Base-by-base conservation (phyloP, 2,888 invertebrate species). In the Allacma fusca region DNA sequence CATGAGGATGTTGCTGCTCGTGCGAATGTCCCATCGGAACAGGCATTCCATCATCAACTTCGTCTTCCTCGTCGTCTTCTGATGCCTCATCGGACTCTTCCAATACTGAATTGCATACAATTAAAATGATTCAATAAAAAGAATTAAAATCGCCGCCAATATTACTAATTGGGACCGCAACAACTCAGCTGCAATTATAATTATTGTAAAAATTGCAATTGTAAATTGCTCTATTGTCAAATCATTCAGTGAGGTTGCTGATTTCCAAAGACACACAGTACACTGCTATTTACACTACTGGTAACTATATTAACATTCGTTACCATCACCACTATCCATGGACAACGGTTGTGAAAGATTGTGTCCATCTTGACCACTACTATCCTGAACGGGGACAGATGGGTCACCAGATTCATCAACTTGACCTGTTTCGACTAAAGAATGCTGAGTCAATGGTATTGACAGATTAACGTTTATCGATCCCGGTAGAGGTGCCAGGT, bases 41-140 rank as follows among this genome's bases (percentile, higher is more conserved):
- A 24, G 34, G 40, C 28, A 77, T 59, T 0, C 78, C 81, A 0
- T 80, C 79, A 16, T 79, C 77, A 0, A 71, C 81, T 26, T 76
- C 80, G n/a, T 77, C 76, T 24, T 78, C 77, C 0, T 81, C 81
- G 9, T 79, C 78, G 13, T 78, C 79, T 7, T 80, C 80, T 2
- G 73, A 57, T 1, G 50, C 78, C 19, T 78, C 76, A 13, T 74
- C 76, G 12, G 72, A 64, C 24, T 75, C 76, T 2, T 79, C 79
- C n/a, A 77, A 43, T n/a, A 74, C 79, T 79, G 50, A 12, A 16
- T 50, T 50, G 16, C 64, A 59, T 26, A 16, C n/a, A 28, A 34
- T 34, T 34, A n/a, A n/a, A n/a, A n/a, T n/a, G n/a, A n/a, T n/a
- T n/a, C n/a, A n/a, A n/a, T n/a, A n/a, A n/a, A n/a, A n/a, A n/a